A percentile compares a stretch with the other conserved stretches of the same genome.
These are phyloP conservation scores for Ptiloglossa arizonensis DNA, from an alignment of 1,140 invertebrate species.

Conservation along the genomic window DNA sequence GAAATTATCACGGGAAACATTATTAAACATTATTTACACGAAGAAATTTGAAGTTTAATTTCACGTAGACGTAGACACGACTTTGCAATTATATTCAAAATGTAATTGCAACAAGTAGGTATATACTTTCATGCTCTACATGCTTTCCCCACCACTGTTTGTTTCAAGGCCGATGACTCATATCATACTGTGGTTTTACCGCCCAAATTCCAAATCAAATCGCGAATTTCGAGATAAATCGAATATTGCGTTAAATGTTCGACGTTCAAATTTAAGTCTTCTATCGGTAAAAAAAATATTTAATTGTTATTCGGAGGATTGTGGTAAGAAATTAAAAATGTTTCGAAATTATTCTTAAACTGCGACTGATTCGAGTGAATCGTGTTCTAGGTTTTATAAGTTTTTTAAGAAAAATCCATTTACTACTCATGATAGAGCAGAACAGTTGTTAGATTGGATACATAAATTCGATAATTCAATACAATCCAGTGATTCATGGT, in stretches of 20 bases:
- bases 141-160: conserved; percentile 40
- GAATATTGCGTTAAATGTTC: too few relatives aligned
- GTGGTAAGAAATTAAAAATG: neutral
- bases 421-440: conserved; percentile 68
- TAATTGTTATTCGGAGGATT: neutral
- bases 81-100: neutral
- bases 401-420: conserved; percentile 64
- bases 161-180: conserved; percentile 53
- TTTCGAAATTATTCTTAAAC: neutral
- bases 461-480: conserved; percentile 82
- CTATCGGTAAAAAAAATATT: neutral
- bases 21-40: neutral
- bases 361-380: neutral
- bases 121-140: too few relatives aligned
- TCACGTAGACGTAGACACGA: neutral
- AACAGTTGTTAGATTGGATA: conserved; percentile 82
- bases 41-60: neutral
- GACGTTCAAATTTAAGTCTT: neutral
- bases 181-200: conserved; percentile 5
- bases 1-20: too few relatives aligned
- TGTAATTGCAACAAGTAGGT: conserved; percentile 10
- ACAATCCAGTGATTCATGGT: conserved; percentile 84
- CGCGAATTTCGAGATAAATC: neutral
- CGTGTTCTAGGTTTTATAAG: conserved; percentile 72
- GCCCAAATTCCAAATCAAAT: conserved; percentile 37